These are phyloP conservation scores for Erebia aethiops DNA, from an alignment of 2,888 invertebrate genomes.

Conservation along the genomic window DNA sequence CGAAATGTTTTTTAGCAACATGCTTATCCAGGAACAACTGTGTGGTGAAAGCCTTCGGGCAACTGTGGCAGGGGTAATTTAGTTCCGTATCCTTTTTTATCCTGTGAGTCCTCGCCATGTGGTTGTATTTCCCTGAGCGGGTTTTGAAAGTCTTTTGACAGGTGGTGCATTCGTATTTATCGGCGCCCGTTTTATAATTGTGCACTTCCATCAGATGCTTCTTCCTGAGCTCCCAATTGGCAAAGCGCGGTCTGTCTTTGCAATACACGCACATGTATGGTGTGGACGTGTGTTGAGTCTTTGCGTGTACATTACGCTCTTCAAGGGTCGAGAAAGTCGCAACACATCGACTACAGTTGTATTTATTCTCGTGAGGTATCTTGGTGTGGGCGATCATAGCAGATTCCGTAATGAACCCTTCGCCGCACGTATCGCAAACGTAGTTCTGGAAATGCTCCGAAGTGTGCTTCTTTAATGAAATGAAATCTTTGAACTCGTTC, in stretches of 20 bases:
- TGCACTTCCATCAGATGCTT: slow-evolving; percentile 74
- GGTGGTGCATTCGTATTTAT: slow-evolving; percentile 70
- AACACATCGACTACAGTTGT: slow-evolving; percentile 70
- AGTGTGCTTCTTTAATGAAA: slow-evolving; percentile 72
- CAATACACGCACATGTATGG: slow-evolving; percentile 75
- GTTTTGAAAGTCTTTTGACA: slow-evolving; percentile 75
- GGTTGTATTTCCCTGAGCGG: slow-evolving; percentile 75
- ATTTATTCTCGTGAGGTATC: slow-evolving; percentile 75
- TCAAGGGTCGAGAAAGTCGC: slow-evolving; percentile 71
- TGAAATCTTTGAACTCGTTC: slow-evolving; percentile 72
- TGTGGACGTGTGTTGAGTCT: slow-evolving; percentile 71
- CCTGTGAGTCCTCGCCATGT: slow-evolving; percentile 73
- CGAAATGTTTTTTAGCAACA: slow-evolving; percentile 79
- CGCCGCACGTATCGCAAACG: slow-evolving; percentile 76
- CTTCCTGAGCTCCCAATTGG: slow-evolving; percentile 72
- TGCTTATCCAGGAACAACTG: slow-evolving; percentile 82
- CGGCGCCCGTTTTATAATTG: slow-evolving; percentile 70
- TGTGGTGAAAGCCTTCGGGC: slow-evolving; percentile 79
- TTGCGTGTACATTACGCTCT: slow-evolving; percentile 70
- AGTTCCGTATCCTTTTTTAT: slow-evolving; percentile 72
- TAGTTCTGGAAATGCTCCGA: slow-evolving; percentile 75
- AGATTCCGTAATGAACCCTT: slow-evolving; percentile 75
- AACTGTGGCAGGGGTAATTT: slow-evolving; percentile 76
- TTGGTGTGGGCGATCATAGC: slow-evolving; percentile 75
- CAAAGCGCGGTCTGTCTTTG: slow-evolving; percentile 72